phyloP scores from a whole-genome alignment of 1,140 invertebrate species.

The Panulirus ornatus region DNA sequence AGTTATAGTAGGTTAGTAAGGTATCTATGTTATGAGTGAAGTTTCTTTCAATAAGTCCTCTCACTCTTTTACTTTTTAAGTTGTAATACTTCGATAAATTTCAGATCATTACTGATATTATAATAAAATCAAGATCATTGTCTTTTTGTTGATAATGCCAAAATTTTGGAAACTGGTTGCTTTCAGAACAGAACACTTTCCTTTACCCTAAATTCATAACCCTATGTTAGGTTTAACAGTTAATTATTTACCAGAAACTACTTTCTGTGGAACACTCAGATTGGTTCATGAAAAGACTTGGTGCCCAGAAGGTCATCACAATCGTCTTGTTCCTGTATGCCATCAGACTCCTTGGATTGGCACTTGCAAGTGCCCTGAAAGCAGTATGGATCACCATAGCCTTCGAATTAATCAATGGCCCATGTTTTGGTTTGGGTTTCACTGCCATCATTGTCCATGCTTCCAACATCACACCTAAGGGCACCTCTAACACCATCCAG shows the following conservation, averaged over 20 bases:
- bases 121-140: too few relatives aligned
- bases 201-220: too few relatives aligned
- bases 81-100: too few relatives aligned
- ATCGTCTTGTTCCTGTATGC: slow-evolving; percentile 52
- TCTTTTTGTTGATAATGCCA: too few relatives aligned
- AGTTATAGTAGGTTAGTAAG: too few relatives aligned
- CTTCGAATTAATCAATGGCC: slow-evolving; percentile 40
- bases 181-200: too few relatives aligned
- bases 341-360: slow-evolving; percentile 12
- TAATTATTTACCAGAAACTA: background rate
- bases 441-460: slow-evolving; percentile 30
- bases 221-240: background rate
- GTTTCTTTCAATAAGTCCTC: too few relatives aligned
- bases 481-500: slow-evolving; percentile 17
- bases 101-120: too few relatives aligned
- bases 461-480: background rate
- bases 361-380: background rate
- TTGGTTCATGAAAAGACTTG: slow-evolving; percentile 31
- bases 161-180: too few relatives aligned
- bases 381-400: slow-evolving; percentile 5
- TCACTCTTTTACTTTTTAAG: too few relatives aligned
- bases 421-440: slow-evolving; percentile 45
- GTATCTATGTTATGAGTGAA: too few relatives aligned
- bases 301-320: slow-evolving; percentile 21
- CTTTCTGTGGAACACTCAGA: slow-evolving; percentile 11